A percentile compares a stretch with the other conserved stretches of the same genome.
Conservation (phyloP, 2,888 invertebrate species). For the Girardia tigrina region DNA sequence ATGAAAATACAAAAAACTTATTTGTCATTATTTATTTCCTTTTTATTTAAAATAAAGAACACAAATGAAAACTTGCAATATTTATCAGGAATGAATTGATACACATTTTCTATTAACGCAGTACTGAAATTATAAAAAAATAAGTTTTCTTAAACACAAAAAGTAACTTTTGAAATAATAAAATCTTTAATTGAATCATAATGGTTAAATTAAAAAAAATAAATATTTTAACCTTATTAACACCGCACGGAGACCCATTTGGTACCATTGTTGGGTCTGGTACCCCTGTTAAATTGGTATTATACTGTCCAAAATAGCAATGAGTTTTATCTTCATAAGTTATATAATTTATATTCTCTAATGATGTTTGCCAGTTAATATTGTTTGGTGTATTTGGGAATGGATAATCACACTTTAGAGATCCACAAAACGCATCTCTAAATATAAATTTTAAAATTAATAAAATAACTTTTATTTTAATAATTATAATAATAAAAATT, state of each 20-base stretch:
- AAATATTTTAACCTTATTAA: background rate
- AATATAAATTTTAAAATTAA: too few species aligned
- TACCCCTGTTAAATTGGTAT: background rate
- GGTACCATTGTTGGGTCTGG: background rate
- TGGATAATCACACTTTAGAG: background rate
- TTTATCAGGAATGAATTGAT: background rate
- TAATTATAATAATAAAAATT: too few species aligned
- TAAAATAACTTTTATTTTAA: too few species aligned
- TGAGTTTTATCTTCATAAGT: constrained; percentile 14
- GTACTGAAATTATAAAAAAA: background rate
- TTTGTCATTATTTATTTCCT: too few species aligned
- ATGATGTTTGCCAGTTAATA: background rate
- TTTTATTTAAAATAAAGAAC: too few species aligned
- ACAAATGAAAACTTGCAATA: too few species aligned
- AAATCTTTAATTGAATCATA: too few species aligned
- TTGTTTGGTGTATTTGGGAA: background rate
- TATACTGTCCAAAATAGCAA: background rate
- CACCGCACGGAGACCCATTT: background rate
- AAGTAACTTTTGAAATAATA: too few species aligned
- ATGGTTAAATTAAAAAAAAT: too few species aligned
- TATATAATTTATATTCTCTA: background rate
- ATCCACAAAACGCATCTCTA: background rate
- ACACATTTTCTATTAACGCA: background rate
- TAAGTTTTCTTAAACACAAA: background rate
- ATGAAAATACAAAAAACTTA: too few species aligned